phyloP scores from a whole-genome alignment of 2,797 vertebrate genomes.

The Pampus argenteus region DNA sequence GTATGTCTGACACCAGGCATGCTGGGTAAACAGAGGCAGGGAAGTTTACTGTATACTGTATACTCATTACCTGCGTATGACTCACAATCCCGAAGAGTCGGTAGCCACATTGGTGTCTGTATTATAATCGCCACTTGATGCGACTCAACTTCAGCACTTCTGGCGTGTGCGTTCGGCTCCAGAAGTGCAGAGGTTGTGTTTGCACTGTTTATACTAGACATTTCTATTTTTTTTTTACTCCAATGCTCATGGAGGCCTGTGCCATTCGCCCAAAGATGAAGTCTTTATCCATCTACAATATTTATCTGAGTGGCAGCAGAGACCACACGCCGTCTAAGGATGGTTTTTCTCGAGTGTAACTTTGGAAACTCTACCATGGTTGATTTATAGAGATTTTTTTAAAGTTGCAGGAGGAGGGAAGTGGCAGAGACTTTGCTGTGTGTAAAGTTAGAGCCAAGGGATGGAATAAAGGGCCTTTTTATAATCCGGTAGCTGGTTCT shows the following conservation, averaged over 20 bases:
- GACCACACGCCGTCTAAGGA: conserved; percentile 2
- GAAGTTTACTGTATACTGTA: conserved; percentile 65
- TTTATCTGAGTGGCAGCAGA: neutral
- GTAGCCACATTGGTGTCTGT: conserved; percentile 38
- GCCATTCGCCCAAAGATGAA: conserved; percentile 21
- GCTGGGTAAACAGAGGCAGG: conserved; percentile 67
- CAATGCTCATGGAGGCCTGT: neutral
- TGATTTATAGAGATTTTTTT: conserved; percentile 43
- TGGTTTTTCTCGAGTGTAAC: conserved; percentile 19
- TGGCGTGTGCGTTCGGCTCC: conserved; percentile 15
- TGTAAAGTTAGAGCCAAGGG: conserved; percentile 35
- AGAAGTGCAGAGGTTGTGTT: conserved; percentile 17
- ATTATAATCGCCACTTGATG: conserved; percentile 59
- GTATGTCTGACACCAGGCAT: conserved; percentile 70
- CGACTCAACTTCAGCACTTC: conserved; percentile 44
- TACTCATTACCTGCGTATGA: conserved; percentile 63
- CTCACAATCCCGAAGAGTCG: conserved; percentile 51
- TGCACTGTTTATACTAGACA: conserved; percentile 17
- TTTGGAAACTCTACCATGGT: conserved; percentile 31
- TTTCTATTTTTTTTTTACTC: no score
- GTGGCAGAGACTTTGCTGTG: conserved; percentile 18
- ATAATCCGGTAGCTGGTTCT: conserved; percentile 40
- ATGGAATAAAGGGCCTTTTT: conserved; percentile 34
- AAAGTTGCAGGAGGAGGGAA: conserved; percentile 20
- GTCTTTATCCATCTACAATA: conserved; percentile 19